Base-by-base conservation (phyloP, 2,797 vertebrate genomes). In the Scleropages formosus region DNA sequence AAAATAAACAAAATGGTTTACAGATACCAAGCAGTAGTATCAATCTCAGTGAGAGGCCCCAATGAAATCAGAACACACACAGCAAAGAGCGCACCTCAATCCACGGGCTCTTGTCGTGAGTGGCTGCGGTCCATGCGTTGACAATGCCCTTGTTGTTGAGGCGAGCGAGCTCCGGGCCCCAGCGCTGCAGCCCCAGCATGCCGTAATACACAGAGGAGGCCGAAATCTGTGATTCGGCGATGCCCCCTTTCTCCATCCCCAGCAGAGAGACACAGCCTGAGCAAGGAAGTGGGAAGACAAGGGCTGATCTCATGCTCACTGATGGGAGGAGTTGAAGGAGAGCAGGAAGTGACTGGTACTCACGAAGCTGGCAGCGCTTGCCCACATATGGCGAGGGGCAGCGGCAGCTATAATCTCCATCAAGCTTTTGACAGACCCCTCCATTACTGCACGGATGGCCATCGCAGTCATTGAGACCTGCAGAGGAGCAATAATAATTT, bases 71-170 rank as follows among this genome's bases (percentile, higher is more conserved):
- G 12, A 56, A 53, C 53, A 22, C 59, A n/a, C 58, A n/a, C 20
- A 18, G 16, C 8, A 1, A 3, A 4, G 2, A 22, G 12, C 26
- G 79, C 72, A 98, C 98, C 95, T 98, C 89, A 65, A 99, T 95
- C 97, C 96, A 99, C 3, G 98, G 95, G 74, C 83, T 95, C 83
- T 82, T 91, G 89, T 99, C 98, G 0, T 98, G 94, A 73, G 93
- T 87, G 18, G 95, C 95, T 13, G 97, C 86, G 0, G 94, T 98
- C 98, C 98, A 99, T n/a, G 98, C 97, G 0, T 99, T 99, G 62
- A 97, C 97, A 0, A 99, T 90, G 31, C 96, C 98, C 0, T 92
- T 93, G 86, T 91, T 92, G 88, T 97, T 89, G 77, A 99, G 95
- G 27, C 98, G 95, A 9, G 94, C 93, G 0, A 97, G 90, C 83